These are phyloP conservation scores for Neotoma lepida DNA, from an alignment of 2,113 vertebrate genomes.

Conservation along the genomic window DNA sequence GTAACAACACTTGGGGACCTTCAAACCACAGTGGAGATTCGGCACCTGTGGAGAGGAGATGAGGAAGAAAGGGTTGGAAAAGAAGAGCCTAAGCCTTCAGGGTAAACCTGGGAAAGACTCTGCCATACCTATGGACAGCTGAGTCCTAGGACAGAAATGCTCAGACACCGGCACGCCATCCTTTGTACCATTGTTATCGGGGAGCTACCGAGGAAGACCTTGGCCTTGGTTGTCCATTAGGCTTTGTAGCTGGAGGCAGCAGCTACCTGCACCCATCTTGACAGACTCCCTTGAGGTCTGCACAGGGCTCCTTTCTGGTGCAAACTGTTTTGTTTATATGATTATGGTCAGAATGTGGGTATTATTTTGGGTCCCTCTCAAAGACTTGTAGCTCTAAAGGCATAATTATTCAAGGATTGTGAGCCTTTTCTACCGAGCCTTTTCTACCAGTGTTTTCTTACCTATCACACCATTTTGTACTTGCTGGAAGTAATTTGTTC, in stretches of 20 bases:
- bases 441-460: not conserved
- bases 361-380: not conserved
- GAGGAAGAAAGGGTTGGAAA: not conserved
- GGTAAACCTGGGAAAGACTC: not conserved
- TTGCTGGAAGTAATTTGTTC: not conserved
- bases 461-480: conserved; percentile 23
- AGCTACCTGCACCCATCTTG: not conserved
- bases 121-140: not conserved
- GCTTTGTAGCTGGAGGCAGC: not conserved
- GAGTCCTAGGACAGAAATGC: not conserved
- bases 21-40: not conserved
- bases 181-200: not conserved
- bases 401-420: not conserved
- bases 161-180: not conserved
- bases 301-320: not conserved
- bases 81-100: not conserved
- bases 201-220: not conserved
- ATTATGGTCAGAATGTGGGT: not conserved
- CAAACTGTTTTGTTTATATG: not conserved
- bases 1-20: not conserved
- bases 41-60: not conserved
- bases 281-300: not conserved
- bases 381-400: not conserved
- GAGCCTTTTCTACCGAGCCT: not conserved
- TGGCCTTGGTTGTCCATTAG: not conserved